phyloP scores from a whole-genome alignment of 2,888 invertebrate genomes.

The Ornithoptera alexandrae region DNA sequence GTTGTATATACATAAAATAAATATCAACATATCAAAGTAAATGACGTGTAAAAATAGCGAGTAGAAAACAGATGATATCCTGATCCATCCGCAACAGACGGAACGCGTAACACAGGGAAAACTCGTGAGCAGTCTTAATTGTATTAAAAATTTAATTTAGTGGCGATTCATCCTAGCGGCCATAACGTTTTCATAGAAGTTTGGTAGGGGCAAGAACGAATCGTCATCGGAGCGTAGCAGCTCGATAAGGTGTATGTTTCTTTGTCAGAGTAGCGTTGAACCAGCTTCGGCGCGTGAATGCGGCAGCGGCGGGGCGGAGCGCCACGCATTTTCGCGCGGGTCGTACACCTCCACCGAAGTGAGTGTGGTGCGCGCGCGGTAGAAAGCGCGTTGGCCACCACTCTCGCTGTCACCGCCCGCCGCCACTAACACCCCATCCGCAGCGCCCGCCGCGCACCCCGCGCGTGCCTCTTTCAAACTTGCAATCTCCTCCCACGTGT shows the following conservation, averaged over 20 bases:
- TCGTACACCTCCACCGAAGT: conserved; percentile 92
- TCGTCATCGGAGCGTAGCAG: background rate
- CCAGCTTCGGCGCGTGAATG: conserved; percentile 93
- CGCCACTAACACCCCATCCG: conserved; percentile 89
- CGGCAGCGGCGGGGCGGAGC: conserved; percentile 87
- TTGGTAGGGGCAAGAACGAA: background rate
- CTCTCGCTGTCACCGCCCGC: conserved; percentile 92
- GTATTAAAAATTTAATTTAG: too few species aligned
- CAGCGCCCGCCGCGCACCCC: conserved; percentile 91
- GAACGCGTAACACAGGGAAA: too few species aligned
- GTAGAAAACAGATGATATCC: too few species aligned
- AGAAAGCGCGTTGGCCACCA: conserved; percentile 85
- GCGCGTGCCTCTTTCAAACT: conserved; percentile 87
- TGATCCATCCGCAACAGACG: too few species aligned
- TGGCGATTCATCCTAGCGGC: background rate
- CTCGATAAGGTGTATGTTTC: background rate
- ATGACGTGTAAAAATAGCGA: too few species aligned
- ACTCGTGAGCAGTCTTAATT: too few species aligned
- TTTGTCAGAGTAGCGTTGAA: conserved; percentile 86
- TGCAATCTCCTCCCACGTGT: conserved; percentile 88
- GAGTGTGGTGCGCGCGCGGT: conserved; percentile 91
- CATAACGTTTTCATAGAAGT: background rate
- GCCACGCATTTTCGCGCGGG: conserved; percentile 88
- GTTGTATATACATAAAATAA: too few species aligned
- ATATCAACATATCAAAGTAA: too few species aligned